Percentiles rank a stretch among this genome's conserved stretches.
Conservation (phyloP, 2,797 vertebrate species). For the Hippoglossus hippoglossus region DNA sequence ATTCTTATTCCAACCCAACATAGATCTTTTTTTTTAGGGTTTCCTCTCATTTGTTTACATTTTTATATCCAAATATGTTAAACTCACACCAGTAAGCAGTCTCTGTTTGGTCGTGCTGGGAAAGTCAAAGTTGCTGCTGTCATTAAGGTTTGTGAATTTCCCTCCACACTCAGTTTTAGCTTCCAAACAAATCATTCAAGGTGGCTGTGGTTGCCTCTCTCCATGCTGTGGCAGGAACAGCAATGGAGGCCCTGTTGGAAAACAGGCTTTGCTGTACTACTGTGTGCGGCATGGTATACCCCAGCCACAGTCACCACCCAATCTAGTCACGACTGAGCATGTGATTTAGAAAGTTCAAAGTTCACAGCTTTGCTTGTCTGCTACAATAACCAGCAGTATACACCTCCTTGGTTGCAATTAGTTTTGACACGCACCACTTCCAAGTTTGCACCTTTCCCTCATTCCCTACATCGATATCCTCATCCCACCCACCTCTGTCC, state of each 20-base stretch:
- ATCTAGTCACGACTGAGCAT: constrained; percentile 49
- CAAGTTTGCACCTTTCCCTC: constrained; percentile 74
- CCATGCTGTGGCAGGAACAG: constrained; percentile 18
- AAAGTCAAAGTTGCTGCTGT: constrained; percentile 17
- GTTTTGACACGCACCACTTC: constrained; percentile 72
- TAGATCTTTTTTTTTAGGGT: not conserved
- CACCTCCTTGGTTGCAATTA: constrained; percentile 54
- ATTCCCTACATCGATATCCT: constrained; percentile 51
- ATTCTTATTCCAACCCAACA: not conserved
- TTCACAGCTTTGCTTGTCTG: constrained; percentile 75
- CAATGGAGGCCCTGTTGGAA: constrained; percentile 47
- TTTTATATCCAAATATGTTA: not conserved
- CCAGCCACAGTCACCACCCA: constrained; percentile 36
- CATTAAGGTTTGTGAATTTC: constrained; percentile 18
- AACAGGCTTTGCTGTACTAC: constrained; percentile 36
- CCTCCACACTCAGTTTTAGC: constrained; percentile 1
- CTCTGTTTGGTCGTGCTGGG: constrained; percentile 14
- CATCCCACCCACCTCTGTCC: not conserved
- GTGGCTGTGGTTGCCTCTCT: constrained; percentile 43
- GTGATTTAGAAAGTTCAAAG: constrained; percentile 67
- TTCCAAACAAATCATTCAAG: constrained; percentile 44
- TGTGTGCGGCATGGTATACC: constrained; percentile 29
- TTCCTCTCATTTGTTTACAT: not conserved
- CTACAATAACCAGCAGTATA: constrained; percentile 59
- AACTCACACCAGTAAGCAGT: not conserved